These are phyloP conservation scores for Myotis yumanensis DNA, from an alignment of 2,113 vertebrate genomes.

Conservation along the genomic window DNA sequence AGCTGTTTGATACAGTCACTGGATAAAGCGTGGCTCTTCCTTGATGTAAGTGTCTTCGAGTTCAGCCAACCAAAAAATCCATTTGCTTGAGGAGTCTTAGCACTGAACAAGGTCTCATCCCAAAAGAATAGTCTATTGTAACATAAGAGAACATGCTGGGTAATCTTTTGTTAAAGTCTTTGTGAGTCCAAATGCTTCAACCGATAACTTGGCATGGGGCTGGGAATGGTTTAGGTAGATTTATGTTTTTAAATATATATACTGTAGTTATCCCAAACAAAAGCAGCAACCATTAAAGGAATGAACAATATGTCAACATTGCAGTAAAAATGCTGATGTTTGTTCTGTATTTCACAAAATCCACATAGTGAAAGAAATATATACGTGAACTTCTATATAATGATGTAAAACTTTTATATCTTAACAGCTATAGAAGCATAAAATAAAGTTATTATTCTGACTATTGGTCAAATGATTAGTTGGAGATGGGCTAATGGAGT, in stretches of 20 bases:
- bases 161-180: slow-evolving; percentile 38
- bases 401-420: not conserved
- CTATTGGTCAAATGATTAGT: not conserved
- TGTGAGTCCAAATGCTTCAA: not conserved
- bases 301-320: not conserved
- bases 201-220: not conserved
- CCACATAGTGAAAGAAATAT: not conserved
- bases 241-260: not conserved
- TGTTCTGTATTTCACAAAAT: not conserved
- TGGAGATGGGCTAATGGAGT: not conserved
- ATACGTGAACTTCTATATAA: not conserved
- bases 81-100: slow-evolving; percentile 42
- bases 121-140: slow-evolving; percentile 10
- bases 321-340: not conserved
- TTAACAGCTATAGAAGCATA: not conserved
- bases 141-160: slow-evolving; percentile 14
- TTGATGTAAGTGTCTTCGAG: slow-evolving; percentile 37
- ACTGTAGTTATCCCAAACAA: not conserved
- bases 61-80: slow-evolving; percentile 53
- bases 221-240: not conserved
- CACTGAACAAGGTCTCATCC: not conserved
- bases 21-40: slow-evolving; percentile 31
- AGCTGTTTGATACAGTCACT: slow-evolving; percentile 55
- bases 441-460: not conserved
- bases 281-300: not conserved